phyloP scores from a whole-genome alignment of 2,113 vertebrate species.

The Dascyllus trimaculatus region DNA sequence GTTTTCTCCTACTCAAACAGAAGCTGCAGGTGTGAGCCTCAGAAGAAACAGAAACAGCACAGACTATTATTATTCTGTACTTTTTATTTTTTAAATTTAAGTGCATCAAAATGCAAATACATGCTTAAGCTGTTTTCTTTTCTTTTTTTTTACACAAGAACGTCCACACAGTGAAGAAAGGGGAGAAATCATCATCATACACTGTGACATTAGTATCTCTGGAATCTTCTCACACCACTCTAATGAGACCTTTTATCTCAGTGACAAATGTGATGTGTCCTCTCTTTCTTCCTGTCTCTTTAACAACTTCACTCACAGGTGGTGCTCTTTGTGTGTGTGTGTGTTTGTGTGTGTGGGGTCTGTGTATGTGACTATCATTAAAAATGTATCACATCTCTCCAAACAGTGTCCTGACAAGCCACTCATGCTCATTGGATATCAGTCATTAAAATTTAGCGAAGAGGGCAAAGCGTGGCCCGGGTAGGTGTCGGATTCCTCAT shows the following conservation, averaged over 20 bases:
- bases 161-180: neutral
- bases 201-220: slow-evolving; percentile 18
- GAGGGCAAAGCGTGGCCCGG: slow-evolving; percentile 79
- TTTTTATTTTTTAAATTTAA: slow-evolving; percentile 7
- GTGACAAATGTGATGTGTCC: slow-evolving; percentile 45
- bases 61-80: neutral
- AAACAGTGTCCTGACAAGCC: slow-evolving; percentile 84
- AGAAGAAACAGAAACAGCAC: slow-evolving; percentile 13
- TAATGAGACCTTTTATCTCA: slow-evolving; percentile 59
- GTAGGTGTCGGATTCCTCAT: slow-evolving; percentile 87
- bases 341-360: slow-evolving; percentile 7
- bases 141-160: slow-evolving; percentile 26
- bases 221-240: slow-evolving; percentile 5
- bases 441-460: slow-evolving; percentile 92
- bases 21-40: neutral
- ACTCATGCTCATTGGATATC: slow-evolving; percentile 88
- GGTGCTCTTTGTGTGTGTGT: slow-evolving; percentile 29
- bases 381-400: slow-evolving; percentile 80
- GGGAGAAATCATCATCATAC: too few relatives aligned
- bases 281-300: slow-evolving; percentile 38
- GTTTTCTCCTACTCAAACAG: neutral
- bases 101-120: slow-evolving; percentile 26
- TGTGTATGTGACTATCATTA: slow-evolving; percentile 66
- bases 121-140: slow-evolving; percentile 17
- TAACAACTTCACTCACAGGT: slow-evolving; percentile 45